Percentiles rank a stretch among this genome's conserved stretches.
phyloP scores from a whole-genome alignment of 2,888 invertebrate genomes.

The Parapristionchus giblindavisi region DNA sequence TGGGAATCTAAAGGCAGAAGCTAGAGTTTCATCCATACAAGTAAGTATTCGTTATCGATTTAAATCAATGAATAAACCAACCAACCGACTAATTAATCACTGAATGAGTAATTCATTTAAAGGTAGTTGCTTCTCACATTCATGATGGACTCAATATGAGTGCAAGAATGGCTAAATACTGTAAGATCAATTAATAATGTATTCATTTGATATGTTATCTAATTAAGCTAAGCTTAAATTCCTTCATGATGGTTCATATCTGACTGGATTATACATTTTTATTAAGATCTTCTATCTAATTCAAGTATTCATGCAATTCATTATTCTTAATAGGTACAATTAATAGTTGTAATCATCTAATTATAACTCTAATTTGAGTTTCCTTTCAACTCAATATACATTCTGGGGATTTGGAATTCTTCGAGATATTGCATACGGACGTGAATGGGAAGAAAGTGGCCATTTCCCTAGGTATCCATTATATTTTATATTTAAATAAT shows the following conservation, averaged over 20 bases:
- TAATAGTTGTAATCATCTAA: neutral
- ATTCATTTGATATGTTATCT: conserved; percentile 56
- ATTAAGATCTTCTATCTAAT: conserved; percentile 68
- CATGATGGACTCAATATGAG: conserved; percentile 72
- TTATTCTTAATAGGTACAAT: conserved; percentile 67
- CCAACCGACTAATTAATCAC: neutral
- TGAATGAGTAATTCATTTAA: conserved; percentile 63
- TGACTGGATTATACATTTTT: conserved; percentile 67
- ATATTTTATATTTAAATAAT: too few species aligned
- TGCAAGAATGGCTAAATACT: conserved; percentile 69
- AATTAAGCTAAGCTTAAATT: conserved; percentile 67
- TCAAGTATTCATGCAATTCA: conserved; percentile 68
- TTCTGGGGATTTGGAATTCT: conserved; percentile 70
- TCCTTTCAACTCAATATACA: conserved; percentile 69
- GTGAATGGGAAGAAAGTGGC: conserved; percentile 69
- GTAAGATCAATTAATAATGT: neutral
- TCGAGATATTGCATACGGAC: conserved; percentile 64
- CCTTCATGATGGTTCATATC: conserved; percentile 66
- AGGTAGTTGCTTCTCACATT: conserved; percentile 72
- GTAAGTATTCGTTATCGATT: too few species aligned
- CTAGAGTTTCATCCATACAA: conserved; percentile 16
- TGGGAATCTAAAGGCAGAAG: conserved; percentile 69
- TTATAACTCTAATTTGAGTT: conserved; percentile 48
- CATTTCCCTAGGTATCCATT: conserved; percentile 68
- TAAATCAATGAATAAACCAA: neutral